phyloP scores from a whole-genome alignment of 2,113 vertebrate species.

The Tympanuchus pallidicinctus region DNA sequence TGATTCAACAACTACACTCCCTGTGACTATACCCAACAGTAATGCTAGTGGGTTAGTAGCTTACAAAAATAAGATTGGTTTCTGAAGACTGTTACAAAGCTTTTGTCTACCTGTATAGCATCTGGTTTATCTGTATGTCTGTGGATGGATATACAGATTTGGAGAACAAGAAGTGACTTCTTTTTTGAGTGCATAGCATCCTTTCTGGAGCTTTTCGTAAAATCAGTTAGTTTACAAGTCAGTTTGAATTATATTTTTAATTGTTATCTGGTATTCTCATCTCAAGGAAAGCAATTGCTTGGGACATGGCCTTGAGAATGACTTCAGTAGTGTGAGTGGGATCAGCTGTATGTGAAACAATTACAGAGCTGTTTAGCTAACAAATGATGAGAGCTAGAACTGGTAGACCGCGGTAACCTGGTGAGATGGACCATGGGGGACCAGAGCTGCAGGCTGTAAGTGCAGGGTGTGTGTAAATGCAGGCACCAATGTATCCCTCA shows the following conservation, averaged over 20 bases:
- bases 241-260: background rate
- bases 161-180: background rate
- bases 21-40: background rate
- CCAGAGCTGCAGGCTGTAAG: background rate
- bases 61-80: background rate
- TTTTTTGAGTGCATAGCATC: background rate
- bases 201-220: background rate
- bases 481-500: background rate
- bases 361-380: background rate
- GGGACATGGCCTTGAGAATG: background rate
- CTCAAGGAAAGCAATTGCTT: background rate
- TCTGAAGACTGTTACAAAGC: background rate
- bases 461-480: background rate
- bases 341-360: background rate
- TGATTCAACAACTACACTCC: background rate
- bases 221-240: background rate
- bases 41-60: background rate
- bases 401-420: background rate
- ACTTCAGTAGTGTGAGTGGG: background rate
- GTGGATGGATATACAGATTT: background rate
- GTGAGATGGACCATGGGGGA: background rate
- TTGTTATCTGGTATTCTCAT: background rate
- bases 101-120: background rate
- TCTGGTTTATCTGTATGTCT: background rate
- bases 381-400: background rate